Evolutionary conservation across 2,888 invertebrate species (phyloP).

Genomic region (Archaeoteleia sp.): DNA sequence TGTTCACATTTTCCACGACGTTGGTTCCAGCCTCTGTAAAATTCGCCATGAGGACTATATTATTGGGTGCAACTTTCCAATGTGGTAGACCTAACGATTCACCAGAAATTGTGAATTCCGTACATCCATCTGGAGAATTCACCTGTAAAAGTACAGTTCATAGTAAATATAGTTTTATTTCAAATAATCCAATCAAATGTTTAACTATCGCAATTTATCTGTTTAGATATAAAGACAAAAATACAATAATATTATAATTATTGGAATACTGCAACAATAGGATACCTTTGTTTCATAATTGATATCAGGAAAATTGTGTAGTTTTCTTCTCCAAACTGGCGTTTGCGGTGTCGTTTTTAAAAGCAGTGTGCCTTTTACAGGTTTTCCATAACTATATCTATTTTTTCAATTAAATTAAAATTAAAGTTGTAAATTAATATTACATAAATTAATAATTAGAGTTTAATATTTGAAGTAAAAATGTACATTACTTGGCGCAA

Average conservation of each 20-base stretch:
- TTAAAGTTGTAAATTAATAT: no score
- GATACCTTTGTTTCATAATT: constrained; percentile 68
- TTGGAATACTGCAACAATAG: not conserved
- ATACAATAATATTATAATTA: not conserved
- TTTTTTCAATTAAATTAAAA: constrained; percentile 5
- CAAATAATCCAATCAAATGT: no score
- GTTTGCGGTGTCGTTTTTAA: constrained; percentile 72
- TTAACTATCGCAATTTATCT: no score
- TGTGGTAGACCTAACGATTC: constrained; percentile 68
- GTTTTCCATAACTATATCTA: constrained; percentile 80
- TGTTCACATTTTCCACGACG: constrained; percentile 79
- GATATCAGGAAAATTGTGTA: constrained; percentile 67
- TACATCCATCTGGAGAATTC: constrained; percentile 67
- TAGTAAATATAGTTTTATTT: no score
- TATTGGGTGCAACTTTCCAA: constrained; percentile 69
- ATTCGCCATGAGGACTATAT: constrained; percentile 74
- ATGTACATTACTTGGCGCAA: constrained; percentile 78
- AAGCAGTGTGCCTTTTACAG: constrained; percentile 77
- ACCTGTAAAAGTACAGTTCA: constrained; percentile 19
- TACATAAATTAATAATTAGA: no score
- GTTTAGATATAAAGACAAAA: no score
- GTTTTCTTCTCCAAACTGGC: constrained; percentile 68
- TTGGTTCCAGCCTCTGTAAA: constrained; percentile 80
- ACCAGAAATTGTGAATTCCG: constrained; percentile 68
- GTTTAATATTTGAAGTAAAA: no score